phyloP scores from a whole-genome alignment of 2,797 vertebrate genomes.

The Geotria australis region DNA sequence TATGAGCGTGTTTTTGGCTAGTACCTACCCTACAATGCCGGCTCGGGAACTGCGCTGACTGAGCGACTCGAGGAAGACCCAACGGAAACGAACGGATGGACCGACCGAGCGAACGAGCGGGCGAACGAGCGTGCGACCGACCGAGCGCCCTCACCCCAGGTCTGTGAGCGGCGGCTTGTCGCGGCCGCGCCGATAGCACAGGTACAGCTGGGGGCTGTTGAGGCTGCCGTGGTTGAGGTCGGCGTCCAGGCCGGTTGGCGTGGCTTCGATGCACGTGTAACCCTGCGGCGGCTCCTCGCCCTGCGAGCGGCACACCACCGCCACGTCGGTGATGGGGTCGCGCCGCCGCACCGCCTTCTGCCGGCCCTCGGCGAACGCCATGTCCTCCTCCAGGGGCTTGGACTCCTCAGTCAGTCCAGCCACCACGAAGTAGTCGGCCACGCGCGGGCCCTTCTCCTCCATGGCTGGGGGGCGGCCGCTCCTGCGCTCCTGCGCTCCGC shows the following conservation, averaged over 20 bases:
- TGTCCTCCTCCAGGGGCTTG: conserved; percentile 26
- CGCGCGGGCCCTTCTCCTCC: conserved; percentile 61
- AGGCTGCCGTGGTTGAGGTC: conserved; percentile 55
- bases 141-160: conserved; percentile 24
- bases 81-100: too few species aligned
- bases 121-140: too few species aligned
- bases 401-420: conserved; percentile 29
- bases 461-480: conserved; percentile 4
- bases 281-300: conserved; percentile 69
- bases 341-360: conserved; percentile 16
- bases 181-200: conserved; percentile 50
- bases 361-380: conserved; percentile 8
- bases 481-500: too few species aligned
- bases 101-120: too few species aligned
- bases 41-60: too few species aligned
- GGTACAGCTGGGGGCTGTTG: conserved; percentile 56
- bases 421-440: conserved; percentile 83
- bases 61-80: too few species aligned
- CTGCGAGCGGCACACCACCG: conserved; percentile 40
- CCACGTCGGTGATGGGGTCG: conserved; percentile 52
- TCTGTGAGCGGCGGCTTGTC: conserved; percentile 57
- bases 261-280: conserved; percentile 68
- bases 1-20: too few species aligned
- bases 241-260: conserved; percentile 34
- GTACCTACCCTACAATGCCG: too few species aligned